Conservation (phyloP, 2,888 invertebrate species). For the Cantharis nigra region DNA sequence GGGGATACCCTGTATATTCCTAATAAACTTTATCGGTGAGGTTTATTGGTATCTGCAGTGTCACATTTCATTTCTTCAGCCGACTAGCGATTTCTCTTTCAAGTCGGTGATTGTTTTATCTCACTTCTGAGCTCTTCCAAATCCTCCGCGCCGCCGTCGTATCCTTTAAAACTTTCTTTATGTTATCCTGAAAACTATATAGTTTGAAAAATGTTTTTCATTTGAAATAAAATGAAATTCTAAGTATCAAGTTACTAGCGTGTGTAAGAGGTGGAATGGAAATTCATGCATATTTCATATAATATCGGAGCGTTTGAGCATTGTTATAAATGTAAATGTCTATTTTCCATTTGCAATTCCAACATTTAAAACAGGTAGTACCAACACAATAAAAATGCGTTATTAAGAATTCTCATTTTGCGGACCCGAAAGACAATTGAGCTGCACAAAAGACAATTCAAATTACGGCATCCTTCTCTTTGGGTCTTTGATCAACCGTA, state of each 20-base stretch:
- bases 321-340: slow-evolving; percentile 52
- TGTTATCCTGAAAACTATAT: neutral
- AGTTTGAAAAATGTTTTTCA: neutral
- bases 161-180: slow-evolving; percentile 16
- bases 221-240: neutral
- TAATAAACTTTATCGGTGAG: neutral
- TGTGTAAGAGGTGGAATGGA: slow-evolving; percentile 44
- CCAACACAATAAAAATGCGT: slow-evolving; percentile 8
- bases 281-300: slow-evolving; percentile 51
- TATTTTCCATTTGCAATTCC: slow-evolving; percentile 36
- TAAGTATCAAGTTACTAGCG: slow-evolving; percentile 14
- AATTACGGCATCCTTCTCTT: slow-evolving; percentile 27
- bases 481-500: slow-evolving; percentile 42
- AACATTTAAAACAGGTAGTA: slow-evolving; percentile 22
- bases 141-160: slow-evolving; percentile 38
- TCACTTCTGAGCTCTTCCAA: slow-evolving; percentile 39
- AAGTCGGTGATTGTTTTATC: slow-evolving; percentile 42
- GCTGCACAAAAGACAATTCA: slow-evolving; percentile 28
- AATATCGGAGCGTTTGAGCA: slow-evolving; percentile 48
- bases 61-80: slow-evolving; percentile 12
- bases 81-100: slow-evolving; percentile 42
- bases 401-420: slow-evolving; percentile 28
- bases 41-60: neutral
- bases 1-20: neutral
- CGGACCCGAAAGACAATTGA: slow-evolving; percentile 25